phyloP scores from a whole-genome alignment of 2,113 vertebrate species.

The Laticauda colubrina region DNA sequence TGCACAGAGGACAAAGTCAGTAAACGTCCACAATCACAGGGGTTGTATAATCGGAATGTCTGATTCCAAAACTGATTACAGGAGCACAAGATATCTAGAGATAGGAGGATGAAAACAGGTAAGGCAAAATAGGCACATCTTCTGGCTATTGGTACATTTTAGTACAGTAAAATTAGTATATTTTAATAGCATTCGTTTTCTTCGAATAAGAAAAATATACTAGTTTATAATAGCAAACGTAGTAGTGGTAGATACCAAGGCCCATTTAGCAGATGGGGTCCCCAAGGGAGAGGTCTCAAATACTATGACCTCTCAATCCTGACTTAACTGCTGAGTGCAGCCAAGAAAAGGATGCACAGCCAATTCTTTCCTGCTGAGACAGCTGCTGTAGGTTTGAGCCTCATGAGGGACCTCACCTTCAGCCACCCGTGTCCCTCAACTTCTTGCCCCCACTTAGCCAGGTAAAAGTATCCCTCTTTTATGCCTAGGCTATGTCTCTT shows the following conservation, averaged over 20 bases:
- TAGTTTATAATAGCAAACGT: neutral
- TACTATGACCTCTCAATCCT: neutral
- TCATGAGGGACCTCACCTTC: neutral
- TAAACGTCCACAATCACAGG: conserved; percentile 58
- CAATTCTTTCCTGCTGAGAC: neutral
- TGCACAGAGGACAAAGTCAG: conserved; percentile 24
- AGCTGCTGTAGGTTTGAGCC: neutral
- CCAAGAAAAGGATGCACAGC: neutral
- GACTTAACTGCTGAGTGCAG: neutral
- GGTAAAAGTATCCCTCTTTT: neutral
- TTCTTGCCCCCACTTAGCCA: neutral
- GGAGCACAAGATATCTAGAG: conserved; percentile 50
- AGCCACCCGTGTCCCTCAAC: neutral
- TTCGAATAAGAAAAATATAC: neutral
- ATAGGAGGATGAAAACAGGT: neutral
- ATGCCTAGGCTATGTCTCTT: neutral
- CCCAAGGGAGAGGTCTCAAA: neutral
- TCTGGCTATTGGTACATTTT: neutral
- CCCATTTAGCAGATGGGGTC: neutral
- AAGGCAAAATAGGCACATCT: neutral
- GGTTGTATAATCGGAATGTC: conserved; percentile 61
- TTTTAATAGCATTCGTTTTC: neutral
- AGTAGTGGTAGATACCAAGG: neutral
- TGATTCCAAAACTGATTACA: conserved; percentile 59
- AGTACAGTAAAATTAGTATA: neutral